A percentile compares a stretch with the other conserved stretches of the same genome.
Conservation (phyloP, 2,888 invertebrate species). For the Catocala fraxini region DNA sequence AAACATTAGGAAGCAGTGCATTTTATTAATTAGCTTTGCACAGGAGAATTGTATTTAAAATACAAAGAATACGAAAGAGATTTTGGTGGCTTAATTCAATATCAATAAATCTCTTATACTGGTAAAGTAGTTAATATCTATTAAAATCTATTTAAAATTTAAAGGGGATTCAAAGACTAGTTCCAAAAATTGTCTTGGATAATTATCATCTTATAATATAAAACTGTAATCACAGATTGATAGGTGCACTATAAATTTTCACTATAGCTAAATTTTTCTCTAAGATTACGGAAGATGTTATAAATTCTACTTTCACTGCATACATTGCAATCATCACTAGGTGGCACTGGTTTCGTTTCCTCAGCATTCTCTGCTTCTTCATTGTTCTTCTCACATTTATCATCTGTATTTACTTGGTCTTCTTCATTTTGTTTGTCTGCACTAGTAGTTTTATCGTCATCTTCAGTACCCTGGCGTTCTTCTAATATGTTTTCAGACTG, state of each 20-base stretch:
- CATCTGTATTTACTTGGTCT: conserved; percentile 6
- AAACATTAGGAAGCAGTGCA: too few relatives aligned
- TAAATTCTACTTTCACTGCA: conserved; percentile 77
- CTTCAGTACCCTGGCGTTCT: conserved; percentile 15
- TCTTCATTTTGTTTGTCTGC: conserved; percentile 28
- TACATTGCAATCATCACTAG: conserved; percentile 63
- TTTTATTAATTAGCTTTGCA: too few relatives aligned
- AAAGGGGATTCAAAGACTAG: too few relatives aligned
- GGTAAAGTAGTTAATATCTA: too few relatives aligned
- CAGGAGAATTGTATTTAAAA: too few relatives aligned
- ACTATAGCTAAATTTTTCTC: conserved; percentile 72
- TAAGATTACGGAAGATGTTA: conserved; percentile 68
- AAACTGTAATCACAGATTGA: conserved; percentile 10
- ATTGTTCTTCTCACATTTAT: conserved; percentile 14
- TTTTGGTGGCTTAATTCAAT: too few relatives aligned
- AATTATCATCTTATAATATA: not conserved
- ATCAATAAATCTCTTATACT: too few relatives aligned
- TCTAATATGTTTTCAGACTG: conserved; percentile 7
- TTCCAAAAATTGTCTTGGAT: not conserved
- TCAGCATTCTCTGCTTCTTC: conserved; percentile 25
- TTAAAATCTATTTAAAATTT: too few relatives aligned
- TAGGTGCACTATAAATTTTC: conserved; percentile 46
- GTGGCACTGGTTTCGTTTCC: conserved; percentile 11
- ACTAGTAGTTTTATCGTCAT: conserved; percentile 26
- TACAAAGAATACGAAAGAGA: too few relatives aligned